Evolutionary conservation across 1,140 invertebrate genomes (phyloP).

Genomic region (Zophobas atratus): DNA sequence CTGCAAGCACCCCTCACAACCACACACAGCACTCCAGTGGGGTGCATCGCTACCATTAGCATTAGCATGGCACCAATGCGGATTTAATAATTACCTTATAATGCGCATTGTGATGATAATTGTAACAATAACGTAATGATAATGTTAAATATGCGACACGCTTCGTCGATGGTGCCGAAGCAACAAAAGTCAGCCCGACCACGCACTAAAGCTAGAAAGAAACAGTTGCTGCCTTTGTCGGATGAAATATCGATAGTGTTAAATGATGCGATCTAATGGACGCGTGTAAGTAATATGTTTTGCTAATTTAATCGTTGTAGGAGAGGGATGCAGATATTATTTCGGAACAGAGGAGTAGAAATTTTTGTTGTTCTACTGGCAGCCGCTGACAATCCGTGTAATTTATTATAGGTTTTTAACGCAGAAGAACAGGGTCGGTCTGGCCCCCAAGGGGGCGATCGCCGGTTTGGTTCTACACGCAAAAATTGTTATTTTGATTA

Average conservation of each 20-base stretch:
- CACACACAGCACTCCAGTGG: not conserved
- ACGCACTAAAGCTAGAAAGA: slow-evolving; percentile 29
- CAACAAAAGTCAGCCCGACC: slow-evolving; percentile 37
- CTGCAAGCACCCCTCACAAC: slow-evolving; percentile 11
- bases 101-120: slow-evolving; percentile 49
- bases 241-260: slow-evolving; percentile 45
- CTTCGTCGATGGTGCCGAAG: slow-evolving; percentile 41
- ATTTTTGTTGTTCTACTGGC: not conserved
- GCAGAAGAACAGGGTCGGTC: not conserved
- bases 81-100: slow-evolving; percentile 51
- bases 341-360: slow-evolving; percentile 13
- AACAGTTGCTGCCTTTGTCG: slow-evolving; percentile 20
- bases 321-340: slow-evolving; percentile 33
- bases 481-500: too few species aligned
- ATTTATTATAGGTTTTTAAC: slow-evolving; percentile 16
- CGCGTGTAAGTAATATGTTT: slow-evolving; percentile 48
- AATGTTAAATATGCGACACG: slow-evolving; percentile 45
- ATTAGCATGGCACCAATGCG: slow-evolving; percentile 45
- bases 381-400: slow-evolving; percentile 23
- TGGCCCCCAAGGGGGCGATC: too few species aligned
- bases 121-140: slow-evolving; percentile 41
- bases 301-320: slow-evolving; percentile 38
- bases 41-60: slow-evolving; percentile 32
- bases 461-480: too few species aligned
- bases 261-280: slow-evolving; percentile 49